Base-by-base conservation (phyloP, 2,888 invertebrate genomes). In the Luffia ferchaultella region DNA sequence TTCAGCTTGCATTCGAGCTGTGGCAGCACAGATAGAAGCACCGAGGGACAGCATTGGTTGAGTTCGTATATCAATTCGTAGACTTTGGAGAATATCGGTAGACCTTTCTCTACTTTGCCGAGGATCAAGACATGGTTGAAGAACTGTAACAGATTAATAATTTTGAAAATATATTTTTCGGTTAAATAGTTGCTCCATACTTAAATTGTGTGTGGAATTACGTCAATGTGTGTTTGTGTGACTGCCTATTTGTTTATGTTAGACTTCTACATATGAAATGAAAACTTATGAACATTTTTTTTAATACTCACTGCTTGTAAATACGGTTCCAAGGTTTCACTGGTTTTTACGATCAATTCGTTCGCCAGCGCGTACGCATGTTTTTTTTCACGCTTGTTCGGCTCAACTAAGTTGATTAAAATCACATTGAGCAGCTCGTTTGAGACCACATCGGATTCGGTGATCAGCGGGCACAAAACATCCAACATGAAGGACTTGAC, bases 401-500 rank as follows among this genome's bases (percentile, higher is more conserved):
- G 98, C 69, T 98, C 98, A 54, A 98, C 95, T 62, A 98, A 90
- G 73, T 97, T 97, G 63, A 93, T 89, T 50, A 98, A 86, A 63
- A 98, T 95, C 56, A 96, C 94, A 76, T 98, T 96, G 52, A 98
- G 85, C 9, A 98, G 86, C 73, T 97, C 96, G 68, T 95, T 95
- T 58, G 97, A 95, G 47, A 98, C 95, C 61, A 94, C 91, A 71
- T 98, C 98, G 5, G 96, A 95, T 77, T 98, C 98, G 18, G 95
- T 93, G 62, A 98, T 95, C 43, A 98, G 85, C 0, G 98, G 97
- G 63, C 93, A 93, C 56, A 98, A 87, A 49, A 98, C 95, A 73
- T 98, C 98, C 64, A 98, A 82, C 93, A 98, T 97, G 73, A 98
- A 97, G 55, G 93, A 95, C 68, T 96, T 97, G 46, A 98, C 97